These are phyloP conservation scores for Mormyrops attenuatus DNA, from an alignment of 2,797 vertebrate species.

Conservation along the genomic window DNA sequence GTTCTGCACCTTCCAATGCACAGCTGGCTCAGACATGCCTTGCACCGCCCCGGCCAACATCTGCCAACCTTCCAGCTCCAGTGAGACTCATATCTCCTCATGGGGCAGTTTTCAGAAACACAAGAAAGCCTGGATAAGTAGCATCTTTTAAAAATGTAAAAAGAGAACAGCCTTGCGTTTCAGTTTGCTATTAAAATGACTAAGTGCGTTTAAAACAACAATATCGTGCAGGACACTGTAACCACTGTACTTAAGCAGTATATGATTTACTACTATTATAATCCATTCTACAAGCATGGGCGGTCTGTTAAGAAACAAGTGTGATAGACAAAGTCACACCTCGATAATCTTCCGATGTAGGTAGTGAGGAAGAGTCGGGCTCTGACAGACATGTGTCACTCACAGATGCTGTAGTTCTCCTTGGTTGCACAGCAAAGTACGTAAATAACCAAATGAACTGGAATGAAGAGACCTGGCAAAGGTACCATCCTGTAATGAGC, in stretches of 20 bases:
- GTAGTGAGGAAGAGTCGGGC: background rate
- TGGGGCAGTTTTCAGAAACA: background rate
- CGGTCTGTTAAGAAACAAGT: background rate
- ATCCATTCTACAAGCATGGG: background rate
- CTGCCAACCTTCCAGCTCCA: background rate
- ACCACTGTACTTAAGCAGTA: background rate
- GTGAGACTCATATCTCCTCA: background rate
- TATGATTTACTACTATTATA: background rate
- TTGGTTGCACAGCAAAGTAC: background rate
- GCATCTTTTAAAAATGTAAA: background rate
- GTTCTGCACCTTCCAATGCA: background rate
- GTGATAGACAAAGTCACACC: background rate
- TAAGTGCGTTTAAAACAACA: background rate
- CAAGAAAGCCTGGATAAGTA: background rate
- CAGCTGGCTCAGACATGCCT: background rate
- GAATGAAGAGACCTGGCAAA: background rate
- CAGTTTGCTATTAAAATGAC: background rate
- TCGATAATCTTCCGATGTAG: background rate
- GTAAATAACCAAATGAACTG: background rate
- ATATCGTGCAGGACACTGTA: background rate
- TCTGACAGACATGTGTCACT: background rate
- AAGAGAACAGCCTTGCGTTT: background rate
- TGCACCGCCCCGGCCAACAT: background rate
- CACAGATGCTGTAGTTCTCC: background rate
- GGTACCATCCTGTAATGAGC: background rate